Evolutionary conservation across 1,140 invertebrate genomes (phyloP), one percentile per base, ranked within the genome.

Genomic region (Metopolophium dirhodum): DNA sequence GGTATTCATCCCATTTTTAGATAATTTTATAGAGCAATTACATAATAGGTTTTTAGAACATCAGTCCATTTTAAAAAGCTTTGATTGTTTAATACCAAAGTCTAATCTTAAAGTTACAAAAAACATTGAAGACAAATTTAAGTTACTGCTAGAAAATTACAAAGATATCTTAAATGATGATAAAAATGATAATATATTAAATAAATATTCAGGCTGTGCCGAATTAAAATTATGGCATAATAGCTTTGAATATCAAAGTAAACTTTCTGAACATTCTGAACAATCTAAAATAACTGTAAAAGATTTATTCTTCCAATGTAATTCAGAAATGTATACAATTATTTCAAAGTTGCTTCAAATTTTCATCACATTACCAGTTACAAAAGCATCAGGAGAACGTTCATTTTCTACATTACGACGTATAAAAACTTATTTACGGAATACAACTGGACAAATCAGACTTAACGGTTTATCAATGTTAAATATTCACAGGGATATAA

Each of bases 1-100:
- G 45, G 37, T 85, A 85, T 45, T 85, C 37, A 85, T 85, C 37
- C 83, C 37, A 7, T 85, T 85, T 45, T 14, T 85, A 1, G 20
- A 85, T 85, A 85, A 85, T 85, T 85, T 85, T 45, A 45, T 85
- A 85, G 83, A 85, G 20, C 83, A 85, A 85, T 26, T 45, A 45
- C 83, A 85, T 85, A n/a, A 85, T 85, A 7, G 41, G 11, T 85
- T 85, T 45, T 85, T 45, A 14, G 23, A 41, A 85, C 83, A 85
- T 26, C 22, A 3, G 83, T 41, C 37, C 23, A 85, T 85, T 26
- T 85, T 85, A 85, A 45, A 7, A 7, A 85, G 83, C 26, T 85
- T 85, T 85, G 37, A 41, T 85, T n/a, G n/a, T 85, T 85, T 85
- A 45, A 41, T 45, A 23, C 82, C 82, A 41, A 85, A 85, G 18